Conservation (phyloP, 2,113 vertebrate genomes). For the Ochotona princeps region DNA sequence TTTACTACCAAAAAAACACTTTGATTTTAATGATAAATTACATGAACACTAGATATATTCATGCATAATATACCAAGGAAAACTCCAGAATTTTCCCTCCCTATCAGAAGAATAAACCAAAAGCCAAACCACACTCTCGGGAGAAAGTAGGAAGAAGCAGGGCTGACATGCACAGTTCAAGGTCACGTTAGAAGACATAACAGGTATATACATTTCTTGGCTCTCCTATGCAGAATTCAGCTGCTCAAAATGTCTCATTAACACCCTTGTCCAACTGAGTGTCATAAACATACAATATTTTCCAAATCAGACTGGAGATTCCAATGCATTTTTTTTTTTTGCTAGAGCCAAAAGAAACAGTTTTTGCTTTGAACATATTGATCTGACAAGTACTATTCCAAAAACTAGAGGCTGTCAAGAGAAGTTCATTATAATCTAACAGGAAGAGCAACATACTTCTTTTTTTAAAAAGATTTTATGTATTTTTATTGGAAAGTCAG, state of each 20-base stretch:
- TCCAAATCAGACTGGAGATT: background rate
- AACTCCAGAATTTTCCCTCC: background rate
- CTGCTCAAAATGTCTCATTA: background rate
- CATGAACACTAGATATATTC: background rate
- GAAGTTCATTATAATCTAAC: background rate
- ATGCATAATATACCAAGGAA: background rate
- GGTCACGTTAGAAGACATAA: background rate
- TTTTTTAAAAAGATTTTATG: too few species aligned
- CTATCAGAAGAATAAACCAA: background rate
- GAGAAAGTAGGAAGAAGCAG: background rate
- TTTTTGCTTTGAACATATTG: background rate
- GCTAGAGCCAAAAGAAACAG: constrained; percentile 1
- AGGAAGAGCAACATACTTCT: background rate
- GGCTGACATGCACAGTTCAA: background rate
- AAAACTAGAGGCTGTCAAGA: background rate
- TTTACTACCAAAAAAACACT: constrained; percentile 16
- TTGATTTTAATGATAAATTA: constrained; percentile 12
- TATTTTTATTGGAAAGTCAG: too few species aligned
- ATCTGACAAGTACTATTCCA: background rate
- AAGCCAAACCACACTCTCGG: background rate
- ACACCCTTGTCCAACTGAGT: background rate
- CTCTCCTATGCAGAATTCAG: background rate
- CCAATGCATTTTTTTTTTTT: constrained; percentile 22
- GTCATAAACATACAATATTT: background rate
- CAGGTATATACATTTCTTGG: background rate